Evolutionary conservation across 2,113 vertebrate species (phyloP).

Genomic region (Pyrgilauda ruficollis): DNA sequence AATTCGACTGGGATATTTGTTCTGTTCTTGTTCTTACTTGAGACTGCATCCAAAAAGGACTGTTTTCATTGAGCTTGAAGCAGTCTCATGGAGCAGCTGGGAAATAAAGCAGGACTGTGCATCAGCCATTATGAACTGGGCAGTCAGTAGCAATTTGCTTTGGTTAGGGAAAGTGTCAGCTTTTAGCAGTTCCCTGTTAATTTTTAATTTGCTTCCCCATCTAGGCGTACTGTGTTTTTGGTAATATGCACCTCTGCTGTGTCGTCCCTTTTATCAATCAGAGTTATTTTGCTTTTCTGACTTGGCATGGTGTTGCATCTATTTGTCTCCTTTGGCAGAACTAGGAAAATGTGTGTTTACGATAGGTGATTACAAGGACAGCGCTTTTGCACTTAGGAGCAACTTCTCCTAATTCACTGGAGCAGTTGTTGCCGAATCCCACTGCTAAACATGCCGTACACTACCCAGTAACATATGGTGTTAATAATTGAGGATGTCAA

Average conservation of each 20-base stretch:
- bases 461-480: not conserved
- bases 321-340: not conserved
- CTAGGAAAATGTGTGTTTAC: not conserved
- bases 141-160: not conserved
- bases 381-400: not conserved
- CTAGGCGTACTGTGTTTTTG: not conserved
- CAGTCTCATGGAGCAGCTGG: not conserved
- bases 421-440: rapidly evolving
- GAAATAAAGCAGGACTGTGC: not conserved
- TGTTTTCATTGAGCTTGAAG: not conserved
- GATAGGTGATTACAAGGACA: not conserved
- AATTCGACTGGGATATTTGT: not conserved
- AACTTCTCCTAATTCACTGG: not conserved
- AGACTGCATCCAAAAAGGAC: not conserved
- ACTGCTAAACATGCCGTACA: not conserved
- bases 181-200: not conserved
- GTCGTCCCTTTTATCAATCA: not conserved
- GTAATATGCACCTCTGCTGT: not conserved
- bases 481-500: not conserved
- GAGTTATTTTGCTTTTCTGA: not conserved
- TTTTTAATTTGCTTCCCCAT: slow-evolving; percentile 23
- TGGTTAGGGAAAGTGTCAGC: not conserved
- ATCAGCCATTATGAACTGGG: not conserved
- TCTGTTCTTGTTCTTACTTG: not conserved
- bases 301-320: not conserved